Percentiles rank a stretch among this genome's conserved stretches.
Conservation (phyloP, 2,888 invertebrate genomes). For the Tryphoninae sp. region DNA sequence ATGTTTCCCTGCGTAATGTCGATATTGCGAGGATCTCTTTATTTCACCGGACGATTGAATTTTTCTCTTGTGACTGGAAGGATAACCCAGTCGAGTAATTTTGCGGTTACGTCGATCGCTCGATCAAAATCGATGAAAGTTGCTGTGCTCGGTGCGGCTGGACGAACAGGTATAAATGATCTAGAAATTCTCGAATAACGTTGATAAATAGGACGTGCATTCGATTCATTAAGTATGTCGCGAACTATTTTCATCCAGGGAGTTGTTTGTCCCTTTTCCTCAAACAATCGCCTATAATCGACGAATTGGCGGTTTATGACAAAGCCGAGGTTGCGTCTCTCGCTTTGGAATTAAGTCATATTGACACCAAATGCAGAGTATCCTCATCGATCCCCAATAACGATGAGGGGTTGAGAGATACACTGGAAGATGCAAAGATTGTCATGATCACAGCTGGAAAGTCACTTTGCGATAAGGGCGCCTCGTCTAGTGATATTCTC, state of each 20-base stretch:
- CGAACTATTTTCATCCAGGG: constrained; percentile 60
- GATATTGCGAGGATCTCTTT: constrained; percentile 5
- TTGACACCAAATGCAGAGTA: constrained; percentile 82
- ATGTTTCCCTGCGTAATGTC: constrained; percentile 26
- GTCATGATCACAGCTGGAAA: constrained; percentile 87
- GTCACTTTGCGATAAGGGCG: constrained; percentile 80
- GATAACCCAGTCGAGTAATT: constrained; percentile 35
- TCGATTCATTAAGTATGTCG: neutral
- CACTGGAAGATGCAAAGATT: constrained; percentile 83
- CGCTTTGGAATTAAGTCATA: constrained; percentile 80
- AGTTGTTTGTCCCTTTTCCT: constrained; percentile 82
- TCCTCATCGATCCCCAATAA: constrained; percentile 66
- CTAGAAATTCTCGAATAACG: constrained; percentile 16
- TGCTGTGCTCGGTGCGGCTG: constrained; percentile 83
- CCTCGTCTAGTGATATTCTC: constrained; percentile 85
- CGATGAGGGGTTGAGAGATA: constrained; percentile 73
- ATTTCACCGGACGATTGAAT: neutral
- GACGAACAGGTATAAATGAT: constrained; percentile 81
- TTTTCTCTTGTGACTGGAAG: neutral
- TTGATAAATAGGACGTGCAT: neutral
- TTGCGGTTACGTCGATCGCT: constrained; percentile 45
- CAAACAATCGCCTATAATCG: constrained; percentile 84
- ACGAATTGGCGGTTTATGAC: constrained; percentile 85
- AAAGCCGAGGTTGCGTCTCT: constrained; percentile 73
- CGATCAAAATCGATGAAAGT: constrained; percentile 81